These are phyloP conservation scores for Arothron firmamentum DNA, from an alignment of 2,113 vertebrate species.

Conservation along the genomic window DNA sequence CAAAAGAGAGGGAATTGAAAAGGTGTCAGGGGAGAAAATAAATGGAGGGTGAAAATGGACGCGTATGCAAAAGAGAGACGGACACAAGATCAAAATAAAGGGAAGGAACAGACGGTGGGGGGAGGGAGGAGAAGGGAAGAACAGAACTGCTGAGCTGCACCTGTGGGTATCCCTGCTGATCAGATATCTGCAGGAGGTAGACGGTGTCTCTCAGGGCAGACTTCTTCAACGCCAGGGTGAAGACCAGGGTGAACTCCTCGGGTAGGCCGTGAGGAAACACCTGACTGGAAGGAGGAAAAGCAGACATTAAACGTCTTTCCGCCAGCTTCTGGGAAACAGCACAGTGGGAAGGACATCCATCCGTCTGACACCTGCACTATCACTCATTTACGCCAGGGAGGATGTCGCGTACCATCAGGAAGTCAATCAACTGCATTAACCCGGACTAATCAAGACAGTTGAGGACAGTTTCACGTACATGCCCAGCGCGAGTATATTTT, in stretches of 20 bases:
- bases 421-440: too few species aligned
- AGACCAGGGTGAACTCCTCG: slow-evolving; percentile 83
- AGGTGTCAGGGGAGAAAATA: slow-evolving; percentile 45
- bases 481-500: not conserved
- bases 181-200: slow-evolving; percentile 90
- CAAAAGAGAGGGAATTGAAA: slow-evolving; percentile 39
- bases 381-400: too few species aligned
- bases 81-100: slow-evolving; percentile 16
- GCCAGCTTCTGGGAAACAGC: slow-evolving; percentile 4
- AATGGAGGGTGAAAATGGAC: slow-evolving; percentile 51
- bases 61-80: slow-evolving; percentile 46
- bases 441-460: not conserved
- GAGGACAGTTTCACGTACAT: not conserved
- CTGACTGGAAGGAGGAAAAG: slow-evolving; percentile 66
- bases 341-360: too few species aligned
- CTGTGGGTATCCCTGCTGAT: slow-evolving; percentile 88
- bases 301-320: not conserved
- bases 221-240: slow-evolving; percentile 90
- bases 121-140: not conserved
- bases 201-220: slow-evolving; percentile 81
- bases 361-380: not conserved
- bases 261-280: slow-evolving; percentile 88
- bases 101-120: not conserved
- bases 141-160: slow-evolving; percentile 57
- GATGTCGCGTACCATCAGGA: too few species aligned